Percentiles rank a stretch among this genome's conserved stretches.
Conservation (phyloP, 2,797 vertebrate genomes). For the Sternotherus odoratus region DNA sequence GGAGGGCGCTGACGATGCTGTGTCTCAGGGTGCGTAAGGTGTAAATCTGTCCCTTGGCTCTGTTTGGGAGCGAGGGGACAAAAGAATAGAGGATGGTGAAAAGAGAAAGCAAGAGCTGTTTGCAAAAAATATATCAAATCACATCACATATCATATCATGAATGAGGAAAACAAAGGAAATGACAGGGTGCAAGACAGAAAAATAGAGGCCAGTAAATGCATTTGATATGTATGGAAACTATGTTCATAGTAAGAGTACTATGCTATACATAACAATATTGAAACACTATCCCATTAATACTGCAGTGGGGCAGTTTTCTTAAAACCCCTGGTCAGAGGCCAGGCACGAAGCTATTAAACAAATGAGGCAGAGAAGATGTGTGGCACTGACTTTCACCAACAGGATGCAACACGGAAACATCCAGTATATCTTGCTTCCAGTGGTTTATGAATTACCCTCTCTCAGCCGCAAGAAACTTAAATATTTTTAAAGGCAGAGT, state of each 20-base stretch:
- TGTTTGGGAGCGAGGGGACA: not conserved
- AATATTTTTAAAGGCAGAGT: not conserved
- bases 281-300: not conserved
- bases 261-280: not conserved
- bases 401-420: not conserved
- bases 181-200: not conserved
- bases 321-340: not conserved
- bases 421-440: not conserved
- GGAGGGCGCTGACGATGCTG: not conserved
- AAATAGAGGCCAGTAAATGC: not conserved
- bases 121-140: not conserved
- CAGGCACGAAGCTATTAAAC: not conserved
- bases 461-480: not conserved
- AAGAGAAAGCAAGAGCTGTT: not conserved
- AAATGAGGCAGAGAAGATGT: not conserved
- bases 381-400: not conserved
- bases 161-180: not conserved
- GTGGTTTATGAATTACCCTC: not conserved
- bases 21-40: too few relatives aligned
- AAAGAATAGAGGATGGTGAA: not conserved
- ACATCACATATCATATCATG: rapidly evolving
- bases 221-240: not conserved
- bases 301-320: not conserved
- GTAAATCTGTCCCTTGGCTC: not conserved
- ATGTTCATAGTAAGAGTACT: rapidly evolving